A percentile compares a stretch with the other conserved stretches of the same genome.
Conservation (phyloP, 1,140 invertebrate species). For the Lepeophtheirus salmonis region DNA sequence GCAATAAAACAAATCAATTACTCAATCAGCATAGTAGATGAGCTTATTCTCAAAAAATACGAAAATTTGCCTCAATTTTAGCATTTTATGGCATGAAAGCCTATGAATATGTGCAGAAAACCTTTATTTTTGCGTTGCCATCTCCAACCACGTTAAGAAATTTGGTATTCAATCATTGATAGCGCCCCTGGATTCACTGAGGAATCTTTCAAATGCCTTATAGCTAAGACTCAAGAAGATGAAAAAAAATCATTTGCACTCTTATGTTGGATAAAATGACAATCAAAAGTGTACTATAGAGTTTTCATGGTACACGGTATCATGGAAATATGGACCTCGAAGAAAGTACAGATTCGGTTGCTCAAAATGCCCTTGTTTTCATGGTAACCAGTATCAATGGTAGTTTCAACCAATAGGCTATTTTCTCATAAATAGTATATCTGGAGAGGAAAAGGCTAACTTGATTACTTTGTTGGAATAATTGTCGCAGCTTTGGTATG, state of each 20-base stretch:
- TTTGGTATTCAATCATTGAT: constrained; percentile 8
- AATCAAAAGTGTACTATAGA: constrained; percentile 25
- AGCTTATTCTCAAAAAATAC: background rate
- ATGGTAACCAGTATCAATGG: constrained; percentile 25
- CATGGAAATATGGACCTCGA: constrained; percentile 23
- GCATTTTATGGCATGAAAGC: constrained; percentile 4
- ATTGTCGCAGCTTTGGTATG: background rate
- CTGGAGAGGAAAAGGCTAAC: background rate
- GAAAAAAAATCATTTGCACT: constrained; percentile 20
- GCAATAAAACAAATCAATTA: background rate
- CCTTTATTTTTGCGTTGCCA: background rate
- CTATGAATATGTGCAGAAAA: constrained; percentile 4
- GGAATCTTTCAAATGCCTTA: background rate
- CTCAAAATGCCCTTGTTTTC: constrained; percentile 27
- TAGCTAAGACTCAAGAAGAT: background rate
- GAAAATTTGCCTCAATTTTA: background rate
- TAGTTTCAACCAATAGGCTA: constrained; percentile 22
- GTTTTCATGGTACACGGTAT: constrained; percentile 23
- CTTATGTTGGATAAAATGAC: constrained; percentile 28
- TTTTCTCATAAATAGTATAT: background rate
- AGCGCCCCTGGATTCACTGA: constrained; percentile 2
- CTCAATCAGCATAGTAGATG: background rate
- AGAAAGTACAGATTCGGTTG: constrained; percentile 23
- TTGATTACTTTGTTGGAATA: background rate
- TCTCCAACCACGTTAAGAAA: background rate